phyloP scores from a whole-genome alignment of 37 sponge, comb jelly and placozoan genomes.

The Diacarnus erythraeanus region DNA sequence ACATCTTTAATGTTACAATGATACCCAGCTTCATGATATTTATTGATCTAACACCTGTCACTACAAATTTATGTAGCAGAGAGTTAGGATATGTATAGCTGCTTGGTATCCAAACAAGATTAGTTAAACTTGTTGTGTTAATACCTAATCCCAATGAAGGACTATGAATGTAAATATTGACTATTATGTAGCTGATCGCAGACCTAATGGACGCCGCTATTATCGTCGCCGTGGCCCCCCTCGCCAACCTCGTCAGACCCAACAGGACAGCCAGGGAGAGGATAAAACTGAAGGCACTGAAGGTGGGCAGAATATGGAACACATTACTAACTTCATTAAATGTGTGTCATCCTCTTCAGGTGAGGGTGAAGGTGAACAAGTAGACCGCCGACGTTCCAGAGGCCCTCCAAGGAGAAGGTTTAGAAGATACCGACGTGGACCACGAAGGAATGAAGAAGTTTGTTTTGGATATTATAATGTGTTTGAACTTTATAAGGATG shows the following conservation, averaged over 20 bases:
- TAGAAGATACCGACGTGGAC: slow-evolving; percentile 32
- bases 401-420: slow-evolving; percentile 22
- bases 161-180: not conserved
- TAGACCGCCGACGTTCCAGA: slow-evolving; percentile 45
- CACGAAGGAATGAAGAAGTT: slow-evolving; percentile 15
- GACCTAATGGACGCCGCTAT: slow-evolving; percentile 27
- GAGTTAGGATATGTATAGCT: not conserved
- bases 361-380: slow-evolving; percentile 68
- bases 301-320: slow-evolving; percentile 19
- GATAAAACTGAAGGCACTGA: slow-evolving; percentile 56
- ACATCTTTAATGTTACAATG: no score
- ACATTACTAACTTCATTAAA: not conserved
- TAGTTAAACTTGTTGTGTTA: no score
- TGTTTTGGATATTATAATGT: not conserved
- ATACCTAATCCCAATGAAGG: not conserved
- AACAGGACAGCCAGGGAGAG: slow-evolving; percentile 70
- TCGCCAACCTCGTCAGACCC: slow-evolving; percentile 19
- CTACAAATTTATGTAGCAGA: no score
- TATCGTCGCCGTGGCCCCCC: slow-evolving; percentile 17
- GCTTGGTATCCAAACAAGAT: not conserved
- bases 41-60: no score
- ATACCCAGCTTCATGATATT: no score
- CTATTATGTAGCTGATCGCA: slow-evolving; percentile 47
- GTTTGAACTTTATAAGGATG: no score
- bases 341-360: not conserved